Conservation (phyloP, 2,113 vertebrate species). For the Labeo rohita region DNA sequence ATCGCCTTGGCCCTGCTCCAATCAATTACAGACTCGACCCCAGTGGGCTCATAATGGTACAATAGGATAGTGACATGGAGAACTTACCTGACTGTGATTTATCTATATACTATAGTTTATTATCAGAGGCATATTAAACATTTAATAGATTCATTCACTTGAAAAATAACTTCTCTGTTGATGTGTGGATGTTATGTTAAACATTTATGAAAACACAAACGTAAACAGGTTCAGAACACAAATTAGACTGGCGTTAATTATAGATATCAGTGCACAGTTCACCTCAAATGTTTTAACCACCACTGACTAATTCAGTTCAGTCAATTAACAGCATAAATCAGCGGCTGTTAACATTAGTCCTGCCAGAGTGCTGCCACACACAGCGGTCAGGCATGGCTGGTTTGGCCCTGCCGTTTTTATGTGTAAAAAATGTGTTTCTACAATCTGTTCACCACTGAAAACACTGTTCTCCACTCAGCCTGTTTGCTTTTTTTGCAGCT, state of each 20-base stretch:
- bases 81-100: neutral
- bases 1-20: constrained; percentile 48
- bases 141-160: neutral
- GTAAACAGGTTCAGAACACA: neutral
- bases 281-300: neutral
- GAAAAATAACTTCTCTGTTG: neutral
- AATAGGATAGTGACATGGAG: neutral
- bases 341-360: neutral
- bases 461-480: neutral
- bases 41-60: constrained; percentile 34
- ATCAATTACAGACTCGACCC: constrained; percentile 58
- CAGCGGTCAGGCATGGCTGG: constrained; percentile 7
- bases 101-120: neutral
- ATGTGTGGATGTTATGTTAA: neutral
- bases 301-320: neutral
- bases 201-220: neutral
- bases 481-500: neutral
- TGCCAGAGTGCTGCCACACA: constrained; percentile 20
- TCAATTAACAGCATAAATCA: constrained; percentile 17
- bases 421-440: constrained; percentile 12
- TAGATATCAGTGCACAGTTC: neutral
- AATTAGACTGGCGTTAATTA: neutral
- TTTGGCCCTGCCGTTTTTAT: constrained; percentile 17
- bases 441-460: neutral
- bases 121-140: neutral